Base-by-base conservation (phyloP, 2,113 vertebrate genomes). In the Prionailurus bengalensis region DNA sequence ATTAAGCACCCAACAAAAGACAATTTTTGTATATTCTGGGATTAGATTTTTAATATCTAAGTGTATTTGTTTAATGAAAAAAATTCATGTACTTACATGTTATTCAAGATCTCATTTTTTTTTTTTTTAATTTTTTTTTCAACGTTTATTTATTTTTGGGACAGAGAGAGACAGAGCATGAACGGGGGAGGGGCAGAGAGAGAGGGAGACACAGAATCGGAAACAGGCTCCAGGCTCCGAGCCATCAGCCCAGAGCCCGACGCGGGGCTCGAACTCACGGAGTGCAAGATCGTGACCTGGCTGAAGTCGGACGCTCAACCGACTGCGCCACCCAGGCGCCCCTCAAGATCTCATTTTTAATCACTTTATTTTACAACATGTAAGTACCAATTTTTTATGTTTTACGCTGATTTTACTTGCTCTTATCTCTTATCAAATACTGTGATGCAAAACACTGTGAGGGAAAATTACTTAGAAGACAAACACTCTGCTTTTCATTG, bases 381-480 rank as follows among this genome's bases (percentile, higher is more conserved):
- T 55, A 65, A 74, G 65, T 76, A 80, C 39, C 70, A 8, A 23
- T 36, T 71, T 81, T 58, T 94, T 55, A 25, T 45, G 45, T 91
- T 66, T 63, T 88, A 53, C 48, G 63, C 48, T 58, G 6, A 81
- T 63, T 45, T 88, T 53, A 53, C 42, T 51, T 88, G 39, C 74
- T 88, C 23, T 29, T 70, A 81, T 4, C 33, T 68, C 74, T 23
- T 63, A 48, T 63, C 82, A 84, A 74, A 93, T 82, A 63, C 25
- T 39, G 61, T 23, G 70, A 82, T 73, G 53, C 16, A 82, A 80
- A 89, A 89, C 33, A 33, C 14, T 39, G n/a, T 53, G 10, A 94
- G 23, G 21, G 25, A 82, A 63, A 89, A 89, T 73, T 65, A 93
- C 63, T 93, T 51, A 86, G 84, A 89, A 83, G 63, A 45, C 45